Conservation (phyloP, 2,797 vertebrate species). For the Steatocranus sp. region DNA sequence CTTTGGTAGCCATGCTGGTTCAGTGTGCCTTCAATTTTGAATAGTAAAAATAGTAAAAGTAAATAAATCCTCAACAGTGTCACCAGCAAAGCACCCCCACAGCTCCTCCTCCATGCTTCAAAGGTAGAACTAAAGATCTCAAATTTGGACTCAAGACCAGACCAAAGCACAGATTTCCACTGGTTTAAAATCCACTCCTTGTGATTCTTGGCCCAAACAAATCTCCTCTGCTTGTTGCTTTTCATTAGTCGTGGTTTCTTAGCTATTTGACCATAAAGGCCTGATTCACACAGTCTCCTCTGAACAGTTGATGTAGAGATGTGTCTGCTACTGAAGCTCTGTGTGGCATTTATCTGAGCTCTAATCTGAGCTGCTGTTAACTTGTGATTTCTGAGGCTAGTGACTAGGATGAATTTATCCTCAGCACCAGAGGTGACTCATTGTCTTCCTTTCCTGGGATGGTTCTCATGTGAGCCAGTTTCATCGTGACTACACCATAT, state of each 20-base stretch:
- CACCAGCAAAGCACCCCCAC: not conserved
- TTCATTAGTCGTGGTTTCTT: fast-evolving
- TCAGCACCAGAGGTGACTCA: not conserved
- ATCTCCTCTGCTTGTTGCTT: not conserved
- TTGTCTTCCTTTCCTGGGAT: not conserved
- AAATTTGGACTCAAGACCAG: not conserved
- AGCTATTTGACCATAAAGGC: not conserved
- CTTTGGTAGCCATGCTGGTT: not conserved
- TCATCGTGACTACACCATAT: not conserved
- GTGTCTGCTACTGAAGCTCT: not conserved
- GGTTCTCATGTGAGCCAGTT: not conserved
- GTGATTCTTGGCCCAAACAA: not conserved
- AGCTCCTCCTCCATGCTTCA: not conserved
- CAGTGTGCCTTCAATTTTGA: not conserved
- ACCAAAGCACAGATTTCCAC: not conserved
- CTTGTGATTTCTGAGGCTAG: not conserved
- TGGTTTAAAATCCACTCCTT: not conserved
- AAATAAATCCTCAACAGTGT: not conserved
- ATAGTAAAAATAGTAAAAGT: not conserved
- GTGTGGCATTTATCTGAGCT: fast-evolving
- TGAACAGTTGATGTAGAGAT: not conserved
- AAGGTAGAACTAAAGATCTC: not conserved
- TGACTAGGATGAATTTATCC: fast-evolving
- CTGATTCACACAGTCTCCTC: not conserved
- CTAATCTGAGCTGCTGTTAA: not conserved